Evolutionary conservation across 2,888 invertebrate species (phyloP), one percentile per base, ranked within the genome.

Genomic region (Thymelicus sylvestris): DNA sequence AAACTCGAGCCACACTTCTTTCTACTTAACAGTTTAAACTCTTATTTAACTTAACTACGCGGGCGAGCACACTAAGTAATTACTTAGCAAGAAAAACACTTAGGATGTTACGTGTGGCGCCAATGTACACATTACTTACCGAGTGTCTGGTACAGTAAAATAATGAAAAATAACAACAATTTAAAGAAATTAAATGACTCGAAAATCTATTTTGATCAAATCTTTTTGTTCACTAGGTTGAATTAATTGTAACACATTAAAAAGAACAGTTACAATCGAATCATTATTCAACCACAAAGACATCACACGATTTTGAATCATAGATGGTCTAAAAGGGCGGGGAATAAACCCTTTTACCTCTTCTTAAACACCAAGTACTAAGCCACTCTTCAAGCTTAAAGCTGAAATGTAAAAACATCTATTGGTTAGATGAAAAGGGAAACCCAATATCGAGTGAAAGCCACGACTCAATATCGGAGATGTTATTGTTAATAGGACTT

Each of bases 401-500:
- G 57, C 57, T 31, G 31, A 31, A 57, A 31, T 52, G 31, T 31
- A 31, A 57, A 31, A 57, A 31, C 13, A 39, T n/a, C 39, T 3
- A 39, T 39, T 38, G 38, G 39, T 7, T 8, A 39, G 7, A 39
- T 70, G 64, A 60, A 70, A 64, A 64, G 55, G 59, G 69, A 69
- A 64, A 64, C 63, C 69, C 69, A 69, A 68, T 57, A 63, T 67
- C 47, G 55, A 70, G 60, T 52, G 63, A 64, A 66, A 59, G 69
- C 63, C 39, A 38, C 69, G 44, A 15, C 65, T 70, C 70, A 65
- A 65, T 70, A 70, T 70, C 60, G 60, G 65, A 60, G 70, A 70
- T 66, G 65, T 70, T 69, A 69, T 69, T 70, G 70, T 70, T 70
- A 70, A 70, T 66, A 70, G 70, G 60, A 52, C 39, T 70, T 65